phyloP scores from a whole-genome alignment of 1,140 invertebrate species.

The Caenorhabditis tropicalis region DNA sequence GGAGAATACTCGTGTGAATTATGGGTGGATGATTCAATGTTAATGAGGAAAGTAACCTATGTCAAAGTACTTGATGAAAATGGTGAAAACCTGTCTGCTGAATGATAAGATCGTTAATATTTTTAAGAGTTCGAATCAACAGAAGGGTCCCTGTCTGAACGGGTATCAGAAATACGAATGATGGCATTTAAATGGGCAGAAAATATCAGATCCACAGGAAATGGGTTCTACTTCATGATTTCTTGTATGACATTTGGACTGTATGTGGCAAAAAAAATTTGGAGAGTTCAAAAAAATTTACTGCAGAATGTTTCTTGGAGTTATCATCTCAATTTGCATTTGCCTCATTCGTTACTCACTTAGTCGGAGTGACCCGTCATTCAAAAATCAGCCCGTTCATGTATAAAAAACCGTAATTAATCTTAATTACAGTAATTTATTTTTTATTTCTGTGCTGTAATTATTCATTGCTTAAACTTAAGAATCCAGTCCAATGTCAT shows the following conservation, averaged over 20 bases:
- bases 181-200: constrained; percentile 9
- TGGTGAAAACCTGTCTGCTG: background rate
- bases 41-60: background rate
- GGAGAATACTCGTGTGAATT: constrained; percentile 38
- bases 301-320: constrained; percentile 6
- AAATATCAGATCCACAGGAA: background rate
- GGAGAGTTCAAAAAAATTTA: background rate
- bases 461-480: no score
- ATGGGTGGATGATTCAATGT: constrained; percentile 19
- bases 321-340: background rate
- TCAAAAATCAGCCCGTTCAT: background rate
- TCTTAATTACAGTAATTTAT: no score
- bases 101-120: background rate
- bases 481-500: no score
- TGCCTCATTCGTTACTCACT: background rate
- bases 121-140: background rate
- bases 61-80: background rate
- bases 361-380: background rate
- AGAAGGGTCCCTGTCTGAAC: background rate
- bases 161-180: background rate
- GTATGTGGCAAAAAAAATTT: background rate
- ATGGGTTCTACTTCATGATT: constrained; percentile 6
- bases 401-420: no score
- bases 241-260: constrained; percentile 1
- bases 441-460: no score